Evolutionary conservation across 2,113 vertebrate species (phyloP).

Genomic region (Melanocharis versteri): DNA sequence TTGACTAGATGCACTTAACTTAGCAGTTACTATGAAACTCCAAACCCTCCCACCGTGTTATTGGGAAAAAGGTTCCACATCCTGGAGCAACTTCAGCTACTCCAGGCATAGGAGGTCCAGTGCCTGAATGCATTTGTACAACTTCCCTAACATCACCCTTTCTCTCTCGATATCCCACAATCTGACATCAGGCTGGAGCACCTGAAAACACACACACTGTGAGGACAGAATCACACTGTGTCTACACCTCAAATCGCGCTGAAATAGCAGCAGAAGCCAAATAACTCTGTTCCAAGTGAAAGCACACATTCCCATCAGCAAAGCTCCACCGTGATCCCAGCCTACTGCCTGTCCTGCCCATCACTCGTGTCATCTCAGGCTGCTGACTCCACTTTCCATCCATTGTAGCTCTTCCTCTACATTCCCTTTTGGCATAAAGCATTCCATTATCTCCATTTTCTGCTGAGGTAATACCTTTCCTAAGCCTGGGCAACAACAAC

Average conservation of each 20-base stretch:
- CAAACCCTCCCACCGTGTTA: neutral
- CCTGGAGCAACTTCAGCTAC: neutral
- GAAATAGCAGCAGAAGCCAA: neutral
- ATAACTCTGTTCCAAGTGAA: neutral
- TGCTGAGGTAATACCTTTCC: neutral
- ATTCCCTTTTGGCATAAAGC: neutral
- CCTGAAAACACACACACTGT: rapidly evolving
- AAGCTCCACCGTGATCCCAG: neutral
- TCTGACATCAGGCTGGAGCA: neutral
- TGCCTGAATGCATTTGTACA: neutral
- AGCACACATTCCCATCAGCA: neutral
- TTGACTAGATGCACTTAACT: neutral
- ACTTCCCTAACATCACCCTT: neutral
- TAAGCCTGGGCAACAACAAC: neutral
- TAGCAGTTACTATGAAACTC: neutral
- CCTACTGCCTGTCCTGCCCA: neutral
- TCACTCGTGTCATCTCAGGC: neutral
- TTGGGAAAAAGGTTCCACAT: neutral
- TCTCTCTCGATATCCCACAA: neutral
- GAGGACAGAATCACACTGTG: neutral
- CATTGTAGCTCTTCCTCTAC: neutral
- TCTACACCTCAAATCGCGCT: neutral
- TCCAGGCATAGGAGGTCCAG: neutral
- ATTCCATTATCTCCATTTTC: neutral
- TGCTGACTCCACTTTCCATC: neutral